phyloP scores from a whole-genome alignment of 2,888 invertebrate species.

The Apomyelois bistriatella region DNA sequence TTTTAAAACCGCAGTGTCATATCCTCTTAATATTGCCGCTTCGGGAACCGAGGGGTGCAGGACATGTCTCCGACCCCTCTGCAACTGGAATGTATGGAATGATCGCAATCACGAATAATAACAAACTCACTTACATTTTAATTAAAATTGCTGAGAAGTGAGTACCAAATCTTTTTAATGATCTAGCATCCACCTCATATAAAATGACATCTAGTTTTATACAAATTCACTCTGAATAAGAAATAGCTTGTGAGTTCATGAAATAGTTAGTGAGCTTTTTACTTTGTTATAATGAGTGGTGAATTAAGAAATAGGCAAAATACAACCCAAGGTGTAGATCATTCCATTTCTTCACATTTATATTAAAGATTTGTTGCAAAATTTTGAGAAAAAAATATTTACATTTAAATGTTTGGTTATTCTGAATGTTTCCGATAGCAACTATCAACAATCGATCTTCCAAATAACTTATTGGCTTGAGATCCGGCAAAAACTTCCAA shows the following conservation, averaged over 20 bases:
- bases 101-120: constrained; percentile 37
- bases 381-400: too few relatives aligned
- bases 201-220: not conserved
- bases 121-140: constrained; percentile 6
- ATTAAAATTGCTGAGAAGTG: constrained; percentile 4
- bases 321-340: too few relatives aligned
- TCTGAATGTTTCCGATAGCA: constrained; percentile 20
- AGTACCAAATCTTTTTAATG: constrained; percentile 20
- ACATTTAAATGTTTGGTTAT: too few relatives aligned
- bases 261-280: too few relatives aligned
- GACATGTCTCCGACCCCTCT: constrained; percentile 34
- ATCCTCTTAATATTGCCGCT: constrained; percentile 20
- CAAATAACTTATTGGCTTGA: constrained; percentile 63
- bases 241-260: not conserved
- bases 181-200: not conserved
- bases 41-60: constrained; percentile 33
- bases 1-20: not conserved
- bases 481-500: constrained; percentile 58
- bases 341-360: too few relatives aligned
- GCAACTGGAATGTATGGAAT: constrained; percentile 33
- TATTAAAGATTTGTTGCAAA: too few relatives aligned
- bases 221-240: not conserved
- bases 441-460: constrained; percentile 35
- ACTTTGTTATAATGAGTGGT: too few relatives aligned
- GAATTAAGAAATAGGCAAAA: too few relatives aligned